These are phyloP conservation scores for Drosophila truncata DNA, from an alignment of 1,140 invertebrate species.

Conservation along the genomic window DNA sequence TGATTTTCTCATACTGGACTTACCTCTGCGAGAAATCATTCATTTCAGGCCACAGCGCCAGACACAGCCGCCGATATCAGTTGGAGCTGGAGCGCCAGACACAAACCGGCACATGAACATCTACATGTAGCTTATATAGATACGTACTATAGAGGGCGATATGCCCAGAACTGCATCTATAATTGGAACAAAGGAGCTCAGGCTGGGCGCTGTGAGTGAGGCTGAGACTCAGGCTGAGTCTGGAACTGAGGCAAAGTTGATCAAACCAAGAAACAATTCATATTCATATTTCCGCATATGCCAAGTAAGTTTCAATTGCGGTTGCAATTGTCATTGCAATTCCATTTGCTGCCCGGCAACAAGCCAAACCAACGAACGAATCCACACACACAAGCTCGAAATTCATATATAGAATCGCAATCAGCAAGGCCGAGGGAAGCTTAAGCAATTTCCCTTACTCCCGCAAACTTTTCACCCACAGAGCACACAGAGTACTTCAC, in stretches of 20 bases:
- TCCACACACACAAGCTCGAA: constrained; percentile 1
- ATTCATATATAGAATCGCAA: constrained; percentile 42
- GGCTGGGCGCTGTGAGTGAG: constrained; percentile 10
- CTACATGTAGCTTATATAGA: constrained; percentile 15
- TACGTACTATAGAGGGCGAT: constrained; percentile 32
- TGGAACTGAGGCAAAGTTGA: constrained; percentile 5
- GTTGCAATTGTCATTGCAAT: constrained; percentile 49
- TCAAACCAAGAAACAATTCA: constrained; percentile 33
- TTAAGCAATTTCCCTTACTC: constrained; percentile 12
- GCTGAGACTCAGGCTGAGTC: not conserved
- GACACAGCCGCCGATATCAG: constrained; percentile 57
- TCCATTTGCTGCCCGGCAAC: constrained; percentile 47
- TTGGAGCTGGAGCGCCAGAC: constrained; percentile 61
- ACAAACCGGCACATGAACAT: constrained; percentile 75
- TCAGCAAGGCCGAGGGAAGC: constrained; percentile 72
- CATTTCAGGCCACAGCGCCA: constrained; percentile 37
- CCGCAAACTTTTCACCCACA: constrained; percentile 30
- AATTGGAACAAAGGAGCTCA: constrained; percentile 76
- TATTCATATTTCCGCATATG: constrained; percentile 60
- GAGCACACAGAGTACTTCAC: constrained; percentile 4
- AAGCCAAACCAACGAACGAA: constrained; percentile 22
- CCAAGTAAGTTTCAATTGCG: constrained; percentile 46
- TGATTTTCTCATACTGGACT: constrained; percentile 23
- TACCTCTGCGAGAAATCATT: constrained; percentile 42
- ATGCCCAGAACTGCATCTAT: constrained; percentile 64